Conservation (phyloP, 2,888 invertebrate species). For the Dryadula phaetusa region DNA sequence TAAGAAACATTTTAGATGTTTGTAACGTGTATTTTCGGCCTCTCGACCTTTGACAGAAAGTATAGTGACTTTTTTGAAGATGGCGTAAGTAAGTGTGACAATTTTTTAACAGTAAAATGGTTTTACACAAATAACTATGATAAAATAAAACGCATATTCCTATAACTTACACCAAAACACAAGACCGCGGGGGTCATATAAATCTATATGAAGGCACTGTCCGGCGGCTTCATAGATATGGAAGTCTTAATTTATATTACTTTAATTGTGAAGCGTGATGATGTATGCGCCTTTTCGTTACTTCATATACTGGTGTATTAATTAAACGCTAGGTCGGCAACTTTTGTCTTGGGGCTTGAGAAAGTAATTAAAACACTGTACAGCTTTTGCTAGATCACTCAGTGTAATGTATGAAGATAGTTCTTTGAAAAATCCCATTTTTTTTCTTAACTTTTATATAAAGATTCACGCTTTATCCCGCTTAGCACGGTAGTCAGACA, state of each 20-base stretch:
- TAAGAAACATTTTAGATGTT: no score
- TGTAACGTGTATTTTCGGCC: no score
- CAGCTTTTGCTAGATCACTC: slow-evolving; percentile 8
- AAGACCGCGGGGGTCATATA: slow-evolving; percentile 65
- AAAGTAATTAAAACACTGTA: slow-evolving; percentile 13
- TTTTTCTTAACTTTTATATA: no score
- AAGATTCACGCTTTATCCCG: no score
- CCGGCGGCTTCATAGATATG: slow-evolving; percentile 47
- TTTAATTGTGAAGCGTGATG: slow-evolving; percentile 41
- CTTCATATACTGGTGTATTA: slow-evolving; percentile 6
- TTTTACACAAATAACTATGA: no score
- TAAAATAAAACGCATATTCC: not conserved
- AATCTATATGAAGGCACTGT: slow-evolving; percentile 73
- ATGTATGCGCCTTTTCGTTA: slow-evolving; percentile 37
- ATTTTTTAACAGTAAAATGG: no score
- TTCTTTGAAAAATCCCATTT: not conserved
- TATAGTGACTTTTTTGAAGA: no score
- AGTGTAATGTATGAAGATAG: not conserved
- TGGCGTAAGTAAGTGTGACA: no score
- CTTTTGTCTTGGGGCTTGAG: slow-evolving; percentile 13
- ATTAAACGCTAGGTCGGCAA: not conserved
- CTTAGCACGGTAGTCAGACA: no score
- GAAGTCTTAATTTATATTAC: slow-evolving; percentile 46
- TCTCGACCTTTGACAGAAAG: no score
- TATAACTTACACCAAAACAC: slow-evolving; percentile 43